Conservation (phyloP, 2,113 vertebrate species). For the Passer domesticus region DNA sequence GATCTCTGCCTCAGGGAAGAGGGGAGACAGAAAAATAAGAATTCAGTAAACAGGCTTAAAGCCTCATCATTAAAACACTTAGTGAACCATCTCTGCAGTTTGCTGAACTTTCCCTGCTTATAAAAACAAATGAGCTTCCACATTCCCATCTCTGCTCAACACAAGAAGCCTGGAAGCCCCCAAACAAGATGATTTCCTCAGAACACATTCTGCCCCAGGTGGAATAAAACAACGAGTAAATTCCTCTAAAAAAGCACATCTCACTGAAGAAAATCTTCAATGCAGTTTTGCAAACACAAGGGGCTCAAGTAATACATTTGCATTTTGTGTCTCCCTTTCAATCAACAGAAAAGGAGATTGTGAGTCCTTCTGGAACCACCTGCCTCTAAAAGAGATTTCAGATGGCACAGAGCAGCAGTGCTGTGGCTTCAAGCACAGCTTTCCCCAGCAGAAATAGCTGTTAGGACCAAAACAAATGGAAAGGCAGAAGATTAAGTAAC, state of each 20-base stretch:
- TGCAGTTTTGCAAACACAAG: conserved; percentile 5
- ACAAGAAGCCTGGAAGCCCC: neutral
- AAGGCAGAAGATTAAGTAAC: conserved; percentile 14
- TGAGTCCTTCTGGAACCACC: neutral
- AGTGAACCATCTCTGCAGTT: neutral
- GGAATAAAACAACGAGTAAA: conserved; percentile 12
- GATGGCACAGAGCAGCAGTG: neutral
- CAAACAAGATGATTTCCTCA: neutral
- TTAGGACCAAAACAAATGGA: conserved; percentile 8
- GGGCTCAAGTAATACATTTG: conserved; percentile 16
- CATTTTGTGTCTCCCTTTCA: conserved; percentile 17
- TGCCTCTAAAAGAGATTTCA: neutral
- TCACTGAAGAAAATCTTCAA: conserved; percentile 37
- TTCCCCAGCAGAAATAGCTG: neutral
- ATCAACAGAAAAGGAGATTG: neutral
- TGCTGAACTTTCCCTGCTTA: conserved; percentile 14
- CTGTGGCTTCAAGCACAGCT: neutral
- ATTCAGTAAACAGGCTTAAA: conserved; percentile 4
- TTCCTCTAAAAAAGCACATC: conserved; percentile 35
- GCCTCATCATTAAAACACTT: neutral
- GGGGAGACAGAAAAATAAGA: neutral
- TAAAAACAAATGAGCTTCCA: conserved; percentile 32
- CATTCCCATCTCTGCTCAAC: neutral
- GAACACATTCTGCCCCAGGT: conserved; percentile 7
- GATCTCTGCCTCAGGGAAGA: neutral